Conservation (phyloP, 2,797 vertebrate genomes). For the Epinephelus malabaricus region DNA sequence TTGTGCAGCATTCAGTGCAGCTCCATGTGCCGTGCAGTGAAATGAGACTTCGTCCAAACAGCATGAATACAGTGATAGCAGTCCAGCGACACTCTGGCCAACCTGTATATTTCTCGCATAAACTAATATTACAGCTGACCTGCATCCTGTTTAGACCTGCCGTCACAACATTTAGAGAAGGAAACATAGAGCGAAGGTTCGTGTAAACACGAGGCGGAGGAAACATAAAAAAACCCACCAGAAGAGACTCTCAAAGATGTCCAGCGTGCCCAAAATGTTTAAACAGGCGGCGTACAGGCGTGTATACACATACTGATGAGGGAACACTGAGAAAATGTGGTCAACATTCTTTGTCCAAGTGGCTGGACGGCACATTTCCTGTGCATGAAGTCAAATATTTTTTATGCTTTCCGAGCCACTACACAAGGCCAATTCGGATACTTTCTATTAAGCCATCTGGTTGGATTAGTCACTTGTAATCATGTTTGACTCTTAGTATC, state of each 20-base stretch:
- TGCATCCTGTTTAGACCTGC: constrained; percentile 80
- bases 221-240: constrained; percentile 25
- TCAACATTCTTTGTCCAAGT: constrained; percentile 63
- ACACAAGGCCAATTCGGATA: background rate
- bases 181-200: constrained; percentile 43
- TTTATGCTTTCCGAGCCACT: constrained; percentile 21
- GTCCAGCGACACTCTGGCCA: constrained; percentile 16
- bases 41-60: constrained; percentile 26
- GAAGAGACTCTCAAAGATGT: constrained; percentile 55
- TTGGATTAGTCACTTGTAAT: constrained; percentile 24
- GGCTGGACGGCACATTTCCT: constrained; percentile 64
- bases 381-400: constrained; percentile 39
- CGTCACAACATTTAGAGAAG: constrained; percentile 73
- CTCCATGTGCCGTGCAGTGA: background rate
- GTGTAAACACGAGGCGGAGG: constrained; percentile 54
- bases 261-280: constrained; percentile 34
- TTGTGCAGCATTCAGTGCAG: background rate
- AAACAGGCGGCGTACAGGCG: constrained; percentile 57
- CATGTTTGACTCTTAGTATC: constrained; percentile 26
- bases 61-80: background rate
- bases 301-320: constrained; percentile 53
- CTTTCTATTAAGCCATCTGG: constrained; percentile 15
- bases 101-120: constrained; percentile 53
- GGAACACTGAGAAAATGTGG: constrained; percentile 44
- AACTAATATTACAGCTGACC: constrained; percentile 59